Conservation (phyloP, 2,113 vertebrate species). For the Charadrius vociferus region DNA sequence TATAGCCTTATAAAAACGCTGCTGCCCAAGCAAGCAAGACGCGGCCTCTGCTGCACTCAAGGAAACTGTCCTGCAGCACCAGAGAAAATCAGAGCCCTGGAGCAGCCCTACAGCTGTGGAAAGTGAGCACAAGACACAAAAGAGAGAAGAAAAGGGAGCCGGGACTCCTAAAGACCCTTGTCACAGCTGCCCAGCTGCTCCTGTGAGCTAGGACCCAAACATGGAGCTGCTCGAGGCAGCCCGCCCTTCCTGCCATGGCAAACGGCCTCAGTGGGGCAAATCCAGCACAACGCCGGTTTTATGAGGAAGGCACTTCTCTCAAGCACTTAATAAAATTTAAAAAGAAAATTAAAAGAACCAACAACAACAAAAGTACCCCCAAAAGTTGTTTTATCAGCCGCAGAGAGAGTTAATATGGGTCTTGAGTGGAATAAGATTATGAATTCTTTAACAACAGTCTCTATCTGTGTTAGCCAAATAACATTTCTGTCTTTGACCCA, state of each 20-base stretch:
- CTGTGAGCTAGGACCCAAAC: not conserved
- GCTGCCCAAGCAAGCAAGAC: not conserved
- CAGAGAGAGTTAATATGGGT: not conserved
- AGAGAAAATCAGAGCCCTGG: not conserved
- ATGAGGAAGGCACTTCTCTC: not conserved
- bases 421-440: not conserved
- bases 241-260: not conserved
- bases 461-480: slow-evolving; percentile 30
- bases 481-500: slow-evolving; percentile 42
- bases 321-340: not conserved
- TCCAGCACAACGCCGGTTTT: not conserved
- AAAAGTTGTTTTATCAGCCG: not conserved
- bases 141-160: not conserved
- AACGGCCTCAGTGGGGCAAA: accelerated
- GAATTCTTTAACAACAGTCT: not conserved
- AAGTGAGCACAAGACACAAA: not conserved
- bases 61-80: not conserved
- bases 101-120: not conserved
- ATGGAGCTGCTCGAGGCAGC: not conserved
- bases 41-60: not conserved
- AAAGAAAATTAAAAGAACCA: not conserved
- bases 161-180: not conserved
- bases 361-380: not conserved
- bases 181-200: not conserved
- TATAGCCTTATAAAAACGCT: not conserved